Evolutionary conservation across 2,113 vertebrate genomes (phyloP).

Genomic region (Lepus timidus): DNA sequence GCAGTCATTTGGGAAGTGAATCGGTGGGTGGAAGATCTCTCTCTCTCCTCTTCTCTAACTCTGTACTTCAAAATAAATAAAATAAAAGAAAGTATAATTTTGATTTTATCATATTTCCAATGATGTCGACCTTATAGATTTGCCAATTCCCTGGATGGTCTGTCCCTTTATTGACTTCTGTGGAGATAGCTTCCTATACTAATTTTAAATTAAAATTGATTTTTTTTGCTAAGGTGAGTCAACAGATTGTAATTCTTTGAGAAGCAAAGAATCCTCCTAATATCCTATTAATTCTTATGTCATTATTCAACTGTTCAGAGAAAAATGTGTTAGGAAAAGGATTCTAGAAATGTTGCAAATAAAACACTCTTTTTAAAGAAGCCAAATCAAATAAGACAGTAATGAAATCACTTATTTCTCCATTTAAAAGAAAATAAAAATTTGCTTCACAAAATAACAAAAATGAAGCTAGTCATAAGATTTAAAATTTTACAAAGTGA

Average conservation of each 20-base stretch:
- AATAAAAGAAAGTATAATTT: neutral
- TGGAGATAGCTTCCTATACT: neutral
- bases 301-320: neutral
- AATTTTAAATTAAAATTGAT: neutral
- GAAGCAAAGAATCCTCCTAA: conserved; percentile 7
- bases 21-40: too few species aligned
- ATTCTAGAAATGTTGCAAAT: neutral
- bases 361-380: neutral
- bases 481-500: neutral
- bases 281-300: neutral
- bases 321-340: neutral
- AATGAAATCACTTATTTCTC: neutral
- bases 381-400: neutral
- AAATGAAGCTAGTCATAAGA: neutral
- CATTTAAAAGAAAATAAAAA: neutral
- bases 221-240: neutral
- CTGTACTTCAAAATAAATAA: too few species aligned
- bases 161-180: neutral
- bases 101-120: neutral
- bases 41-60: too few species aligned
- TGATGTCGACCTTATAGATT: neutral
- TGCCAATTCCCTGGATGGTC: neutral
- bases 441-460: neutral
- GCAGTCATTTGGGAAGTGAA: too few species aligned
- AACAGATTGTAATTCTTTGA: conserved; percentile 22